phyloP scores from a whole-genome alignment of 2,888 invertebrate genomes.

The Beris chalybata region DNA sequence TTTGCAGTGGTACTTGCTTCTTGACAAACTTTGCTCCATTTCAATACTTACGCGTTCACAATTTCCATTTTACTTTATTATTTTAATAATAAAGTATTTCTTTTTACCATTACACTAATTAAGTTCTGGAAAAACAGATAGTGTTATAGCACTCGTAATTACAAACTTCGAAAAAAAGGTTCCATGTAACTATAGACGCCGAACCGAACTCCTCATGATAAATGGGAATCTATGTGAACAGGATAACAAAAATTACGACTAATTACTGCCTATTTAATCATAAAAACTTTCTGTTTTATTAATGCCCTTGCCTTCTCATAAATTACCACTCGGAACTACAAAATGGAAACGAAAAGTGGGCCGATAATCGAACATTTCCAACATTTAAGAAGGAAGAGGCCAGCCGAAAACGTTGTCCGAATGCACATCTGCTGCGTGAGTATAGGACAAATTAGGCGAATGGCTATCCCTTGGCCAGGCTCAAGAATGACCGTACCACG shows the following conservation, averaged over 20 bases:
- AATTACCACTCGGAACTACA: conserved; percentile 19
- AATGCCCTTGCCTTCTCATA: conserved; percentile 28
- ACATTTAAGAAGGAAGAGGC: neutral
- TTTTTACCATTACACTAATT: neutral
- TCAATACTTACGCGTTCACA: too few species aligned
- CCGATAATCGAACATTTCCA: conserved; percentile 10
- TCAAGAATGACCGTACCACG: neutral
- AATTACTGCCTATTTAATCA: conserved; percentile 32
- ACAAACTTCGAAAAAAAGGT: neutral
- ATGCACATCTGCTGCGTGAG: conserved; percentile 11
- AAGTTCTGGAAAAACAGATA: neutral
- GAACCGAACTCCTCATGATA: neutral
- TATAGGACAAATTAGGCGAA: conserved; percentile 24
- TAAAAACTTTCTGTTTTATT: conserved; percentile 30
- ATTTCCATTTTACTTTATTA: too few species aligned
- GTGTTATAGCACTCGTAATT: neutral
- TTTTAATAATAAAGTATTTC: too few species aligned
- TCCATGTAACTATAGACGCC: neutral
- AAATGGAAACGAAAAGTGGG: conserved; percentile 28
- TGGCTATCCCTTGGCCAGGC: conserved; percentile 5
- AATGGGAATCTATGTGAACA: conserved; percentile 2
- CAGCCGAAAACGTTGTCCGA: too few species aligned
- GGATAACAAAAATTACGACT: conserved; percentile 21
- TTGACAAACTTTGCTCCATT: too few species aligned
- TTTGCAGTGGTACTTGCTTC: too few species aligned